Evolutionary conservation across 2,113 vertebrate species (phyloP).

Genomic region (rabbit (Oryctolagus cuniculus)): mOryCun1.1 NC_091435.1:111771501-111772000

Average conservation of each 20-base stretch:
- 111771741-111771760: not conserved
- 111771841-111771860: not conserved
- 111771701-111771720: not conserved
- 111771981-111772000: not conserved
- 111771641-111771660: not conserved
- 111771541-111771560: not conserved
- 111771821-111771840: not conserved
- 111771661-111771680: not conserved
- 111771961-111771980: not conserved
- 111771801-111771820: not conserved
- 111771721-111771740: not conserved
- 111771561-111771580: not conserved
- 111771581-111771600: not conserved
- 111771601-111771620: not conserved
- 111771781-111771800: not conserved
- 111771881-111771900: not conserved
- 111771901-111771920: not conserved
- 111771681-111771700: not conserved
- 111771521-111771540: not conserved
- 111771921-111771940: not conserved
- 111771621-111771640: not conserved
- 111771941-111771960: not conserved
- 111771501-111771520: not conserved
- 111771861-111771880: not conserved
- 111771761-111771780: not conserved